These are phyloP conservation scores for Ochropacha duplaris DNA, from an alignment of 2,888 invertebrate genomes.

Conservation along the genomic window DNA sequence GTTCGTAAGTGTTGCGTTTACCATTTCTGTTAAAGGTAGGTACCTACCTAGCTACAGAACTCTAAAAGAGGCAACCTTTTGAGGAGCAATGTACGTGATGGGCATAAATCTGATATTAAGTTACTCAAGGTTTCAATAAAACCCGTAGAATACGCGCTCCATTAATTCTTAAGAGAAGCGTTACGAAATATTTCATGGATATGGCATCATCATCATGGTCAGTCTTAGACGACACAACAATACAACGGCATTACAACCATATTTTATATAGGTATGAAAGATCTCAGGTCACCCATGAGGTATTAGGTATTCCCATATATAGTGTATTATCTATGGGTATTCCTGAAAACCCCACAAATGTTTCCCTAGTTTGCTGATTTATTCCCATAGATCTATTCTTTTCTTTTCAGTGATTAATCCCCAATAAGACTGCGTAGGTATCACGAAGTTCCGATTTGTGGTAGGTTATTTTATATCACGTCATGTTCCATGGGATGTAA, in stretches of 20 bases:
- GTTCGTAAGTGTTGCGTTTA: background rate
- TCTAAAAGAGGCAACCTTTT: background rate
- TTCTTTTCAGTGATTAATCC: too few species aligned
- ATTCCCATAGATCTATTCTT: too few species aligned
- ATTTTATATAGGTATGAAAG: too few species aligned
- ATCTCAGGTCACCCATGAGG: too few species aligned
- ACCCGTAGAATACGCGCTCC: background rate
- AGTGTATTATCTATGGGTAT: background rate
- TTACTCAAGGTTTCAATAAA: background rate
- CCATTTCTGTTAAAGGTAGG: too few species aligned
- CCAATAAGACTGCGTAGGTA: too few species aligned
- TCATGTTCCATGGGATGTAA: too few species aligned
- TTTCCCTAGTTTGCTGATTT: too few species aligned
- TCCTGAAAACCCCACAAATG: too few species aligned
- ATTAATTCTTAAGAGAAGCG: background rate
- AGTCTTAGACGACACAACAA: background rate
- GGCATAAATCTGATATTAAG: constrained; percentile 8
- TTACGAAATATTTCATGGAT: background rate
- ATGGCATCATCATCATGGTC: background rate
- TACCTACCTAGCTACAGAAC: background rate
- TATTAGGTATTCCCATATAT: too few species aligned
- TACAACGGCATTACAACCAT: background rate
- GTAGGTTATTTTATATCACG: too few species aligned
- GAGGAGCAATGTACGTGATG: constrained; percentile 24
- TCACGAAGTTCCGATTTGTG: too few species aligned